Base-by-base conservation (phyloP, 2,113 vertebrate species). In the Pituophis catenifer region DNA sequence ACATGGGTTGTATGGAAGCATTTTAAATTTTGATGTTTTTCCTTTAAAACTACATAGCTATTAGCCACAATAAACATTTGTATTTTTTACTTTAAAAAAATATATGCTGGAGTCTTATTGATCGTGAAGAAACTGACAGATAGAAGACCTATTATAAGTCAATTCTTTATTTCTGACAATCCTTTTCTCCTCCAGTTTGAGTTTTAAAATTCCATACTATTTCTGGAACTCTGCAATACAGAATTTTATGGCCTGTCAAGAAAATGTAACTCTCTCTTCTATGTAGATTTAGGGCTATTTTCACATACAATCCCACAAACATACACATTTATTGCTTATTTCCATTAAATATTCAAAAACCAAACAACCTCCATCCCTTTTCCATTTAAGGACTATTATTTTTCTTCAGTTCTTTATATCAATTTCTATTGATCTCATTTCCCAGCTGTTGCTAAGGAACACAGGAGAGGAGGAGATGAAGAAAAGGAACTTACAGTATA, bases 361-460 rank as follows among this genome's bases (percentile, higher is more conserved):
- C 12, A 10, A 75, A 29, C 86, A 88, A 70, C 33, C 7, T 53
- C 26, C 13, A 48, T 29, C 93, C 93, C 81, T 81, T 81, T 92
- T 94, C 95, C 92, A 94, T 6, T 94, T 90, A 91, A 57, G 89
- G 93, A 8, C 58, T 52, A 92, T 92, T 95, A 70, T 93, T 93
- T 89, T 87, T 91, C 89, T 50, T 92, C 44, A 92, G 62, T 0
- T 94, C 91, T 94, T 91, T 91, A 94, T 93, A 95, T 62, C 89
- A 93, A 81, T 91, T 92, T 93, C 86, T 70, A 10, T 50, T 93
- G 92, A 65, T 33, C 7, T 75, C 94, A 91, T 54, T 57, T 86
- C 54, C 87, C 90, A 3, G 75, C 95, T 94, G 93, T 29, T 88
- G 91, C 92, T 92, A 70, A 2, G 92, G 9, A 1, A 94, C 33